Evolutionary conservation across 2,797 vertebrate genomes (phyloP).

Genomic region (Crenuchus spilurus): DNA sequence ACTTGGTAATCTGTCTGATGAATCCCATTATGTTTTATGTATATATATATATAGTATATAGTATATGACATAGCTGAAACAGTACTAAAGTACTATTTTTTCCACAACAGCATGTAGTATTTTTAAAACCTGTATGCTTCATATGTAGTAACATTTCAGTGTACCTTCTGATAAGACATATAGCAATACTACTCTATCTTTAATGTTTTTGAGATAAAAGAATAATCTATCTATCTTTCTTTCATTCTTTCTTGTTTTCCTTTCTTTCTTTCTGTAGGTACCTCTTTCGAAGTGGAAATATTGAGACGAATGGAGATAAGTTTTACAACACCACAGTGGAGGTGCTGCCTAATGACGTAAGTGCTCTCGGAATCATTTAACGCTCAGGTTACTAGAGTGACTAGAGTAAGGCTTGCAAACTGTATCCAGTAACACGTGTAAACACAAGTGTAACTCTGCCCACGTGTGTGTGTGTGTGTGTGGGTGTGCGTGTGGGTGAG

Average conservation of each 20-base stretch:
- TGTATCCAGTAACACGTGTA: constrained; percentile 2
- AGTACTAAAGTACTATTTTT: too few relatives aligned
- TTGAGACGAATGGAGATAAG: constrained; percentile 76
- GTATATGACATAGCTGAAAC: too few relatives aligned
- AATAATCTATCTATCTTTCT: background rate
- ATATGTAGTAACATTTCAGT: too few relatives aligned
- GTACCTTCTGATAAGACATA: too few relatives aligned
- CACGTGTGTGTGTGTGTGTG: constrained; percentile 19
- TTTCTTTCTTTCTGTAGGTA: constrained; percentile 67
- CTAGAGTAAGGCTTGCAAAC: background rate
- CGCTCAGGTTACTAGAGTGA: background rate
- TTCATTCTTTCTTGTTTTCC: background rate
- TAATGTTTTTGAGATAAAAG: too few relatives aligned
- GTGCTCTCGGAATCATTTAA: constrained; percentile 53
- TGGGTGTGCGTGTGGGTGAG: background rate
- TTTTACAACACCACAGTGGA: constrained; percentile 85
- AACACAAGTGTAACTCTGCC: too few relatives aligned
- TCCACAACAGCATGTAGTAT: too few relatives aligned
- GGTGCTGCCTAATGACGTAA: constrained; percentile 78
- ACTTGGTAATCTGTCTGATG: too few relatives aligned
- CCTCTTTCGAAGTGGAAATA: constrained; percentile 82
- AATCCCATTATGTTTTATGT: too few relatives aligned
- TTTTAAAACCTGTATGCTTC: too few relatives aligned
- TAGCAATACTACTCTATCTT: too few relatives aligned
- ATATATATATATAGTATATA: too few relatives aligned